Evolutionary conservation across 2,113 vertebrate species (phyloP), one percentile per base, ranked within the genome.

Genomic region (Eretmodus cyanostictus): DNA sequence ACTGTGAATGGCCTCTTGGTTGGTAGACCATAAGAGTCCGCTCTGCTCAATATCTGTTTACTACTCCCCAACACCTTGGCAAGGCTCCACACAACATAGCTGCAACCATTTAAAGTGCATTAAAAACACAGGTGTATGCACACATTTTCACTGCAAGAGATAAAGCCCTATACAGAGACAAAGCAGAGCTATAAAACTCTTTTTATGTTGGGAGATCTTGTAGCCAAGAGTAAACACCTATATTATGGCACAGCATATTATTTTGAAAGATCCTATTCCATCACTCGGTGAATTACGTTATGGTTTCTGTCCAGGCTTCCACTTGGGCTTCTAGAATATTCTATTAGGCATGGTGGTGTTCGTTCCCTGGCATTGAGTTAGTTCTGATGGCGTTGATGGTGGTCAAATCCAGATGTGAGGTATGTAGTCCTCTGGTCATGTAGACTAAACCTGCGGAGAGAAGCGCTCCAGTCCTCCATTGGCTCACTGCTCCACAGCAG

Each of bases 381-480:
- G 47, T 86, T 84, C 27, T 59, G 27, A 83, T 84, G 90, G 53
- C 73, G 14, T 47, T 84, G 87, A 91, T 82, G 87, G 91, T 89
- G 91, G 92, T 94, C 89, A 89, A 80, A 81, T 82, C 91, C 95
- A 95, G 95, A 95, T 95, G 95, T 93, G 91, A 90, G 83, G 83
- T 78, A 84, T 89, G 53, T 73, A 80, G 92, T 91, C 31, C 61
- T 91, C 36, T 84, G 19, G 36, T 92, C 82, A 63, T 86, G 87
- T 90, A 93, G 95, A 95, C 93, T 93, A 94, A 95, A 94, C 87
- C 91, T 94, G 94, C 85, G 89, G 90, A 93, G 89, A 89, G 90
- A 90, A 73, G 83, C 49, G 85, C 89, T 91, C 53, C 89, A 86
- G 82, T 86, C 84, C 82, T 87, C 80, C 73, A 63, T n/a, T 82